Conservation (phyloP, 2,888 invertebrate genomes). For the Epicampocera succincta region DNA sequence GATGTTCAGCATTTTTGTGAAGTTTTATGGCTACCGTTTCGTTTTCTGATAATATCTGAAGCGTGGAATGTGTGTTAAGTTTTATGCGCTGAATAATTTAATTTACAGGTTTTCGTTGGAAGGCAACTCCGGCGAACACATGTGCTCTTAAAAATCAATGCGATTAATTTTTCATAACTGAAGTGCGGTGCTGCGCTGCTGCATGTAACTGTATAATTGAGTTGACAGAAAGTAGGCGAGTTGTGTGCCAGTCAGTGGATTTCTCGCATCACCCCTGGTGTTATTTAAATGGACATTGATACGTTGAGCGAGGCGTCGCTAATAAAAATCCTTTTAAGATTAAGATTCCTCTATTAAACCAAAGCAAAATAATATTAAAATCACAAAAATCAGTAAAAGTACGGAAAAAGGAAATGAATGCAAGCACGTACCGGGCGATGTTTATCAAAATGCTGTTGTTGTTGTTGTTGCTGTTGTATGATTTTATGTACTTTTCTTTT, state of each 20-base stretch:
- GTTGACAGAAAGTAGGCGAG: no score
- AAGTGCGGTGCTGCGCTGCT: no score
- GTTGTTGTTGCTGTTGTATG: no score
- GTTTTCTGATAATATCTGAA: conserved; percentile 23
- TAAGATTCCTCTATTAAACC: conserved; percentile 70
- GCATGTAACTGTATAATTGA: no score
- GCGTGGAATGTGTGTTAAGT: conserved; percentile 8
- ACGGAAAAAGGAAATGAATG: conserved; percentile 64
- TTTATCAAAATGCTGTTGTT: conserved; percentile 64
- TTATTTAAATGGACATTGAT: conserved; percentile 41
- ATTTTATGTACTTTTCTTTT: conserved; percentile 44
- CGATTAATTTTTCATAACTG: no score
- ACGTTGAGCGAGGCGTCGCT: conserved; percentile 68
- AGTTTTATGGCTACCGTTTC: conserved; percentile 54
- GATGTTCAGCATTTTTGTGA: conserved; percentile 25
- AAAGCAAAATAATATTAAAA: conserved; percentile 64
- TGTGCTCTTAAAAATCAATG: no score
- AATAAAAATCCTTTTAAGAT: conserved; percentile 77
- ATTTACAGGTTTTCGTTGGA: neutral
- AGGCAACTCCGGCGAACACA: no score
- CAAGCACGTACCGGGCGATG: conserved; percentile 65
- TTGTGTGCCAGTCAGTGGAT: neutral
- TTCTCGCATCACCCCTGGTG: conserved; percentile 16
- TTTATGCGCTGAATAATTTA: neutral
- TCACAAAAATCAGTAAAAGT: conserved; percentile 34